These are phyloP conservation scores for Myotis vivesi DNA, from an alignment of 2,797 vertebrate genomes.

Conservation along the genomic window DNA sequence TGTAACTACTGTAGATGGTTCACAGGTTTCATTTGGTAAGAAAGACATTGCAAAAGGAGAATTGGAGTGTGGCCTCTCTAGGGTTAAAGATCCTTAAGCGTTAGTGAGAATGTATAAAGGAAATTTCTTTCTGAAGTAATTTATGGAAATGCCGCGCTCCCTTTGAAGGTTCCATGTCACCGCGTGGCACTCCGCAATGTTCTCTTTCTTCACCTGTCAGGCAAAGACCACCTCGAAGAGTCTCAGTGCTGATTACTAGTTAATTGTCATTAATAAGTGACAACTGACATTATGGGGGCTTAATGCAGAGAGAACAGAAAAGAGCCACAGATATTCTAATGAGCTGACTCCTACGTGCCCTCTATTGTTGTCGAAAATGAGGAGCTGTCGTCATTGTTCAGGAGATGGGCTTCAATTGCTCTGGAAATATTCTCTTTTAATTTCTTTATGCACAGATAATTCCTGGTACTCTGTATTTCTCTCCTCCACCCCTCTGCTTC, in stretches of 20 bases:
- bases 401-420: constrained; percentile 88
- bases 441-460: constrained; percentile 88
- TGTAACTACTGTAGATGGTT: rapidly evolving
- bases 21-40: constrained; percentile 62
- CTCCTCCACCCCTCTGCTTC: constrained; percentile 55
- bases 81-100: constrained; percentile 87
- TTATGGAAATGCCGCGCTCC: constrained; percentile 88
- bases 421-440: constrained; percentile 87
- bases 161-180: constrained; percentile 89
- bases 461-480: constrained; percentile 79
- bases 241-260: constrained; percentile 90
- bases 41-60: constrained; percentile 43
- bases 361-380: constrained; percentile 90
- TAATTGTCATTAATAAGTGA: constrained; percentile 94
- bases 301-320: constrained; percentile 89
- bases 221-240: constrained; percentile 89
- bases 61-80: constrained; percentile 82
- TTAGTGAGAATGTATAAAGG: constrained; percentile 85
- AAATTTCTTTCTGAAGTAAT: constrained; percentile 87
- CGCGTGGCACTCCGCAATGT: constrained; percentile 84
- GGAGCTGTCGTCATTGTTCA: constrained; percentile 90
- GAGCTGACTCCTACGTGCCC: constrained; percentile 89
- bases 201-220: constrained; percentile 90
- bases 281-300: constrained; percentile 90
- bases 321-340: constrained; percentile 91